phyloP scores from a whole-genome alignment of 2,888 invertebrate genomes.

The Zaprionus obscuricornis region DNA sequence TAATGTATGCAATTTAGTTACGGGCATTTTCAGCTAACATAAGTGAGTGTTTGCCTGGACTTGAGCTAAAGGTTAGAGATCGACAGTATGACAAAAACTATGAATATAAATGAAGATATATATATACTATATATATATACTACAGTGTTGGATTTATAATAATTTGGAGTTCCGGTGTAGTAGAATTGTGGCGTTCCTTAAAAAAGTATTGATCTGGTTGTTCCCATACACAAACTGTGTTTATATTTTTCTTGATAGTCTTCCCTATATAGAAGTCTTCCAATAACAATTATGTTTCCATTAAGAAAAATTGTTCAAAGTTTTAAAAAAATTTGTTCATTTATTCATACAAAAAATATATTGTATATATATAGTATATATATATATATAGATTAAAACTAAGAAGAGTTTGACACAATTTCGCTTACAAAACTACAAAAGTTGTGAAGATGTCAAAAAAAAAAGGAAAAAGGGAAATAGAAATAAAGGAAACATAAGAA shows the following conservation, averaged over 20 bases:
- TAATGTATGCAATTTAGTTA: constrained; percentile 49
- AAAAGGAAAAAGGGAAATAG: constrained; percentile 5
- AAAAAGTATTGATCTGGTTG: too few relatives aligned
- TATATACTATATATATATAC: too few relatives aligned
- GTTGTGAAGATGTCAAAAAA: constrained; percentile 1
- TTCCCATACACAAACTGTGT: neutral
- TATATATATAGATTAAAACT: constrained; percentile 49
- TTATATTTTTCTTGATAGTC: neutral
- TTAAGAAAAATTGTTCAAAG: too few relatives aligned
- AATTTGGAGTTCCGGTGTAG: too few relatives aligned
- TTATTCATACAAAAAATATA: constrained; percentile 65
- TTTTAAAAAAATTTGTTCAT: constrained; percentile 52
- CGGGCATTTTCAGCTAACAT: constrained; percentile 9
- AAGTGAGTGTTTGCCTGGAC: constrained; percentile 31
- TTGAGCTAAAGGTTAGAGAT: too few relatives aligned
- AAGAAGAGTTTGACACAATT: constrained; percentile 67
- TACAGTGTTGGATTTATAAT: too few relatives aligned
- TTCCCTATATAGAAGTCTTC: too few relatives aligned
- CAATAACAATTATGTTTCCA: too few relatives aligned
- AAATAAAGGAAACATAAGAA: neutral
- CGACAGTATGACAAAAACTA: too few relatives aligned
- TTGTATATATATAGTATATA: constrained; percentile 62
- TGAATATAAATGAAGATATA: too few relatives aligned
- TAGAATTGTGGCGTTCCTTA: too few relatives aligned
- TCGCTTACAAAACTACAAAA: constrained; percentile 59